Percentiles rank a stretch among this genome's conserved stretches.
phyloP scores from a whole-genome alignment of 2,113 vertebrate genomes.

The Paedocypris sp. region DNA sequence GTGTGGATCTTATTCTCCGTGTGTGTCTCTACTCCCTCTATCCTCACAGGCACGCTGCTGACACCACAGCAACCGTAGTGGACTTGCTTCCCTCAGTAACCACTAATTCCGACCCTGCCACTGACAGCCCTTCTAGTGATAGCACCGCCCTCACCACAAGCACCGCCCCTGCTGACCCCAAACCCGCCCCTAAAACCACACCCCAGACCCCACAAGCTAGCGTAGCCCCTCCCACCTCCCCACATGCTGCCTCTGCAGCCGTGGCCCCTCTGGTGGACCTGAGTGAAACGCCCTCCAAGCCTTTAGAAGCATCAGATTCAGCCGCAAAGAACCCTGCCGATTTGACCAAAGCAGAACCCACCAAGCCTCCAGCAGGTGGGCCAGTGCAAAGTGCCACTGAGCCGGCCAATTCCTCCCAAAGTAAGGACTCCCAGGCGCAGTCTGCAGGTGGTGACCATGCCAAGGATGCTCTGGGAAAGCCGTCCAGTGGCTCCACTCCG shows the following conservation, averaged over 20 bases:
- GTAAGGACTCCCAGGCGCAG: constrained; percentile 85
- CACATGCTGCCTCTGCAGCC: constrained; percentile 34
- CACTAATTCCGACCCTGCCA: constrained; percentile 85
- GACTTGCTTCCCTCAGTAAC: constrained; percentile 83
- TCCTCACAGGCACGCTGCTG: constrained; percentile 80
- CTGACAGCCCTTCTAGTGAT: constrained; percentile 86
- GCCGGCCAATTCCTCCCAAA: constrained; percentile 58
- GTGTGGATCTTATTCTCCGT: background rate
- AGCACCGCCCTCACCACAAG: constrained; percentile 80
- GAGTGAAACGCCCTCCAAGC: constrained; percentile 69
- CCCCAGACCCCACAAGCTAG: constrained; percentile 30
- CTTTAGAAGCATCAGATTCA: constrained; percentile 43
- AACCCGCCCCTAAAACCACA: constrained; percentile 23
- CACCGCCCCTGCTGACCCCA: constrained; percentile 52
- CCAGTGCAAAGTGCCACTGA: constrained; percentile 52
- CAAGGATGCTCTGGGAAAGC: constrained; percentile 73
- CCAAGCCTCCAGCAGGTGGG: constrained; percentile 51
- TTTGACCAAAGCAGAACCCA: constrained; percentile 45
- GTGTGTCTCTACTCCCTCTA: constrained; percentile 30
- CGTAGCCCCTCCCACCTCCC: constrained; percentile 26
- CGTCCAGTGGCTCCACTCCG: constrained; percentile 65
- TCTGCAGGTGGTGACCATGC: constrained; percentile 74
- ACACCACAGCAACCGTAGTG: constrained; percentile 74
- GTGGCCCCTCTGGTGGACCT: constrained; percentile 89
- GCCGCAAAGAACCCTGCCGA: constrained; percentile 38